A percentile compares a stretch with the other conserved stretches of the same genome.
These are phyloP conservation scores for Popillia japonica DNA, from an alignment of 1,140 invertebrate genomes.

Conservation along the genomic window DNA sequence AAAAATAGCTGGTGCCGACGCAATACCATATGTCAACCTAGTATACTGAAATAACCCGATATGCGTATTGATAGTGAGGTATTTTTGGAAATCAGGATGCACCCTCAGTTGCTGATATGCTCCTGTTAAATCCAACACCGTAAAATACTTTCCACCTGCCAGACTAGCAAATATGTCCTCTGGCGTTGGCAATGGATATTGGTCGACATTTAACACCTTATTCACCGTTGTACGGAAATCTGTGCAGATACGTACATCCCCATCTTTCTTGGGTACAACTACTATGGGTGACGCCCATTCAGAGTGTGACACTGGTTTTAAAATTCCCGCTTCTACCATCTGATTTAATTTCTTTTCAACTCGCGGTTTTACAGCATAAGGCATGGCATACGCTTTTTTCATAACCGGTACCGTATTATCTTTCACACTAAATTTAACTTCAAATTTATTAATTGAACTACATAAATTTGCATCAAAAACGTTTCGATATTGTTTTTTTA, in stretches of 20 bases:
- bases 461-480: too few species aligned
- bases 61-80: not conserved
- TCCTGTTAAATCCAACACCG: constrained; percentile 1
- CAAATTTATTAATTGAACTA: too few species aligned
- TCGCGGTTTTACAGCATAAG: too few species aligned
- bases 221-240: constrained; percentile 38
- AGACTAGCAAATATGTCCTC: constrained; percentile 37
- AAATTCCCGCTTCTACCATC: not conserved
- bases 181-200: not conserved
- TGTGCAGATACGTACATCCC: constrained; percentile 44
- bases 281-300: constrained; percentile 4
- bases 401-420: too few species aligned
- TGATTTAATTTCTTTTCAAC: too few species aligned
- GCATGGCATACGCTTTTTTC: too few species aligned
- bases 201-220: not conserved
- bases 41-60: constrained; percentile 9
- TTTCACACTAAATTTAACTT: too few species aligned
- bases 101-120: not conserved
- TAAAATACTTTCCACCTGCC: constrained; percentile 39
- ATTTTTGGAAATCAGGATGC: not conserved
- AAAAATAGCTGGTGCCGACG: not conserved
- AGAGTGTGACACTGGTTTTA: not conserved
- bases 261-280: constrained; percentile 17
- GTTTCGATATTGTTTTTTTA: too few species aligned
- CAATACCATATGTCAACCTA: not conserved